Base-by-base conservation (phyloP, 2,113 vertebrate species). In the Rhegmatorhina hoffmannsi region DNA sequence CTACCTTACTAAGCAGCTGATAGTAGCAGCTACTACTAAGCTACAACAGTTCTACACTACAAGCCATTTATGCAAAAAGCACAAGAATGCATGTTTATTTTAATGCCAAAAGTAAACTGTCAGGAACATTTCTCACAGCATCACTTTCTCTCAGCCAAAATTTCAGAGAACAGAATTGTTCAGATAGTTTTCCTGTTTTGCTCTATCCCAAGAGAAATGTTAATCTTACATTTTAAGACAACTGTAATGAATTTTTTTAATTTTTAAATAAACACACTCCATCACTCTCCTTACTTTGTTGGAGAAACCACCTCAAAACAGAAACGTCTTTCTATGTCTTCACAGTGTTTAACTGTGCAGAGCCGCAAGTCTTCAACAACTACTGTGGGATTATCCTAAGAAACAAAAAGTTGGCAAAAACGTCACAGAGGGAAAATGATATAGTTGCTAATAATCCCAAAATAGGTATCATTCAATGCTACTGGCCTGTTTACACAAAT, bases 261-360 rank as follows among this genome's bases (percentile, higher is more conserved):
- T 23, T 52, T 88, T 78, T 7, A 86, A 59, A 63, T n/a, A 60
- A 63, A 87, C 28, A 68, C 28, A 43, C 36, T 78, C 31, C 7
- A 80, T 46, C 40, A 8, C n/a, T 97, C 98, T 98, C 93, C 97
- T 97, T 96, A 99, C 99, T 99, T 99, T 78, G 99, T 99, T 40
- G 99, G 99, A 23, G 99, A 99, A 88, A 99, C 99, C 49, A 99
- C 99, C 92, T 99, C 99, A 60, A 99, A 99, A 95, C 99, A 99
- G 98, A 99, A 99, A 25, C 99, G 98, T 5, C 99, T 98, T 91
- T 99, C 99, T 47, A 99, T 98, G 92, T 99, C 99, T 95, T 99
- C 99, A 56, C 99, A 99, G 91, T 99, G 99, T 95, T 99, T 99
- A 66, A 99, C 99, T 2, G 99, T 99, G 89, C 99, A 99, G 43